phyloP scores from a whole-genome alignment of 2,888 invertebrate species.

The Scaptomyza polygonia region DNA sequence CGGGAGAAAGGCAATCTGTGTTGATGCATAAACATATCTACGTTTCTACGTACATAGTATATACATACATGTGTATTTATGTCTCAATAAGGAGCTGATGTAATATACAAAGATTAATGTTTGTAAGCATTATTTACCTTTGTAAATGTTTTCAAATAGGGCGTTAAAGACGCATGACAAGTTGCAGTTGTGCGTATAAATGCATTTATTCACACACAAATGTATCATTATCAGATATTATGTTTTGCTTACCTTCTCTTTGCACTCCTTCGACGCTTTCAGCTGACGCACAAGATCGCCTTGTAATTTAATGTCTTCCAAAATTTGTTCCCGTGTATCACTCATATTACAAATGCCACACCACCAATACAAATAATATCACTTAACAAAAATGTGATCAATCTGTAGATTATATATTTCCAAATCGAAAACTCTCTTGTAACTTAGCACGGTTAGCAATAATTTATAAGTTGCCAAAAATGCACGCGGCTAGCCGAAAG shows the following conservation, averaged over 20 bases:
- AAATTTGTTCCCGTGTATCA: conserved; percentile 85
- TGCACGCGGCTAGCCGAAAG: conserved; percentile 55
- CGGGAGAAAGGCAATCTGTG: conserved; percentile 17
- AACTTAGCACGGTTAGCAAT: conserved; percentile 41
- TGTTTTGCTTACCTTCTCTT: conserved; percentile 87
- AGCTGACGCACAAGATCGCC: conserved; percentile 92
- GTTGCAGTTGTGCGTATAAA: no score
- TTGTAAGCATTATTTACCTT: not conserved
- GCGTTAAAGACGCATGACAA: not conserved
- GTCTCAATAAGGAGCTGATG: conserved; percentile 36
- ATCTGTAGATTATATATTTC: conserved; percentile 10
- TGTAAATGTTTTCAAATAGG: not conserved
- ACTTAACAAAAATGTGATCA: conserved; percentile 25
- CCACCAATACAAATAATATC: conserved; percentile 28
- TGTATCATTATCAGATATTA: conserved; percentile 4
- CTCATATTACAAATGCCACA: conserved; percentile 79
- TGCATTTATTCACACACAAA: not conserved
- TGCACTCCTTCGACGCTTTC: conserved; percentile 91
- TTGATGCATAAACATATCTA: conserved; percentile 12
- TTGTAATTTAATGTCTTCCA: conserved; percentile 88
- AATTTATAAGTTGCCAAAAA: conserved; percentile 38
- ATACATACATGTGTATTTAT: not conserved
- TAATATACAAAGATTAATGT: conserved; percentile 33
- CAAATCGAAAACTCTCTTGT: conserved; percentile 19
- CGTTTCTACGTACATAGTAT: not conserved